A percentile compares a stretch with the other conserved stretches of the same genome.
Evolutionary conservation across 2,113 vertebrate genomes (phyloP).

Genomic region (Urocolius indicus): DNA sequence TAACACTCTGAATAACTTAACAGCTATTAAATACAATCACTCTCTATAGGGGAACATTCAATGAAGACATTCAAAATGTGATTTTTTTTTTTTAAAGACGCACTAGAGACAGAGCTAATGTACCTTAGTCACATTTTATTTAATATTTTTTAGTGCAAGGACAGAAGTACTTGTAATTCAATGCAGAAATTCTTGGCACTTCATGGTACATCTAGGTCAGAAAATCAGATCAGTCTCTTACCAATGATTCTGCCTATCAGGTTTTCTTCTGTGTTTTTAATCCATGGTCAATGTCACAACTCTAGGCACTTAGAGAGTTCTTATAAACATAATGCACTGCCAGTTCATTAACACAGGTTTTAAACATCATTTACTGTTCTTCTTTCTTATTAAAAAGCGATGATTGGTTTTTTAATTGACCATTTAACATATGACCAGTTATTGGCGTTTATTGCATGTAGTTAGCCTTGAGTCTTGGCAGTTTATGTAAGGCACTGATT

Average conservation of each 20-base stretch:
- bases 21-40: neutral
- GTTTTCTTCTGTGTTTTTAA: neutral
- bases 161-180: neutral
- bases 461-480: neutral
- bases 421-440: neutral
- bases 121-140: neutral
- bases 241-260: neutral
- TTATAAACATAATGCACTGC: neutral
- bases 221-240: neutral
- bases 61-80: neutral
- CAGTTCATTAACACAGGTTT: neutral
- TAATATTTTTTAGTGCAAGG: neutral
- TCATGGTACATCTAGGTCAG: neutral
- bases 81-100: neutral
- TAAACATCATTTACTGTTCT: neutral
- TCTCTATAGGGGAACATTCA: neutral
- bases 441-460: neutral
- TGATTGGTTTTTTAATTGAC: neutral
- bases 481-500: constrained; percentile 27
- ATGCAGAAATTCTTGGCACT: neutral
- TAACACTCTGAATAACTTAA: neutral
- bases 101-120: neutral
- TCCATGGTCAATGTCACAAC: neutral
- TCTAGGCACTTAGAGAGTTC: neutral
- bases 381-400: neutral